Evolutionary conservation across 64 coral and sea anemone genomes (phyloP), one percentile per base, ranked within the genome.

Genomic region (Porites australiensis): DNA sequence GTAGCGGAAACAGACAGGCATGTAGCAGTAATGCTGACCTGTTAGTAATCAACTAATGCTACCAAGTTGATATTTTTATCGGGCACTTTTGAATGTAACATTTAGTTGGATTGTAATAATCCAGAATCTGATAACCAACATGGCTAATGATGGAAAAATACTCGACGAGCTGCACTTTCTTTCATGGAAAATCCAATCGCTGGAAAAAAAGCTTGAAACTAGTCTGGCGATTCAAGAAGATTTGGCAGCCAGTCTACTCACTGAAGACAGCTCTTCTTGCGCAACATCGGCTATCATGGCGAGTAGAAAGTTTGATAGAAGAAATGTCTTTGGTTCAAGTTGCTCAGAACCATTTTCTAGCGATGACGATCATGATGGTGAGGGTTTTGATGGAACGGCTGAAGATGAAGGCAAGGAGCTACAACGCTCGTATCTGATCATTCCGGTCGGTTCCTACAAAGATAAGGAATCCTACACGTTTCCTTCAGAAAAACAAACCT

Each of bases 361-460:
- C 68, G 77, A 72, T n/a, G 63, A 71, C 64, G 55, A 75, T 55
- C 82, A 87, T 13, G 57, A 73, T 18, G 58, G 3, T 52, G 12
- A 60, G 27, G 13, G 16, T 78, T 20, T 52, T 19, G 14, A 20
- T 46, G 14, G 60, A 67, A 63, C 65, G 21, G 87, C 75, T 75
- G 0, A 59, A 27, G 74, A 20, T 20, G 62, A 58, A 62, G 47
- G 10, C 44, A 92, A 72, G 7, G 79, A 79, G 58, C 13, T 66
- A 13, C 77, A 91, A 45, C 70, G 88, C 18, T 88, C 88, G 13
- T 72, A 88, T 83, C 88, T 94, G 20, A 91, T 94, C 72, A 94
- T 97, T 74, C 92, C 95, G 58, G 82, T 93, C 60, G 87, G 87
- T 44, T 21, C 79, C 59, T 86, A 97, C 83, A 94, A 94, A 91